Base-by-base conservation (phyloP, 2,113 vertebrate species). In the Charina bottae region DNA sequence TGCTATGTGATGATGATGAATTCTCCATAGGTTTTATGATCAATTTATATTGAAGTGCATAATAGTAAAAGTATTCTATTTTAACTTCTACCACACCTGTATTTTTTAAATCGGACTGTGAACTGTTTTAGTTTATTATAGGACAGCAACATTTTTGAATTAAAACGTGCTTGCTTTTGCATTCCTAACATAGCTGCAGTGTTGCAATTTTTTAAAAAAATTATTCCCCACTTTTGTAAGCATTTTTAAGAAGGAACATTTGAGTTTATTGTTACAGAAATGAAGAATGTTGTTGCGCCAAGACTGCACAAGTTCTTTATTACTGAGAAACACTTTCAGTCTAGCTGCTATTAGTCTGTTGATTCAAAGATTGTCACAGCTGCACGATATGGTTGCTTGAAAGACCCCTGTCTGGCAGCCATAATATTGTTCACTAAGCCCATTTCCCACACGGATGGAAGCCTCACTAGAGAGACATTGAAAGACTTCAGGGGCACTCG, bases 11-110 rank as follows among this genome's bases (percentile, higher is more conserved):
- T 8, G 37, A 58, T 8, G 83, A 37, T 83, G 56, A 12, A 49
- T 90, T 90, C 78, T 84, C 78, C 72, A 59, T 60, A 59, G 37
- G 19, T 60, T 84, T 84, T 84, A 26, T 59, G 89, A 83, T 90
- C 46, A 24, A 85, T 85, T 88, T 19, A 90, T 90, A 64, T 85
- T 33, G 83, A 85, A 56, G 83, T 85, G 6, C 62, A 85, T 37
- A 46, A 28, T 23, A n/a, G 24, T 17, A 54, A 84, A 84, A 59
- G 54, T 90, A 83, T 49, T 49, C 49, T 49, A 49, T 7, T 49
- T 49, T 49, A 49, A 49, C 49, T 49, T 49, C 49, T 49, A 49
- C 49, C 49, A 49, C 49, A 49, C 49, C 49, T 49, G 49, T 49
- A 49, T 1, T 12, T 9, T 46, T n/a, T 21, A 28, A 24, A 88